A percentile compares a stretch with the other conserved stretches of the same genome.
Evolutionary conservation across 2,888 invertebrate species (phyloP).

Genomic region (Watsonalla cultraria): DNA sequence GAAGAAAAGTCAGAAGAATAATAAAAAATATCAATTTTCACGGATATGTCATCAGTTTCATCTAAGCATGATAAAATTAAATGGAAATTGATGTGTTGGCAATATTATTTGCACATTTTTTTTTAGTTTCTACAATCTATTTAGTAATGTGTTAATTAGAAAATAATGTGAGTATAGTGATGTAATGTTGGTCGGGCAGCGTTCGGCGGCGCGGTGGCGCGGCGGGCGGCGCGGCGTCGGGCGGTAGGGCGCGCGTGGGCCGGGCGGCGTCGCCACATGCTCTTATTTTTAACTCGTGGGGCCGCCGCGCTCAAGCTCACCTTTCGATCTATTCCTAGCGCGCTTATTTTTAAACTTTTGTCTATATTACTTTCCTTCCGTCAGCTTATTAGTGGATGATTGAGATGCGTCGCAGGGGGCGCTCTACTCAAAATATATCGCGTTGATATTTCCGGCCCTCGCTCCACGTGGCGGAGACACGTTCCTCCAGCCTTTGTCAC

Average conservation of each 20-base stretch:
- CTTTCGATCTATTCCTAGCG: constrained; percentile 72
- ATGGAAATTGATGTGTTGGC: neutral
- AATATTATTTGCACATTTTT: neutral
- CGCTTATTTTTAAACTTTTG: constrained; percentile 74
- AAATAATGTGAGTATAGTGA: constrained; percentile 31
- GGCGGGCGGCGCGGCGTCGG: constrained; percentile 36
- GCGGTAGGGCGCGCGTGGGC: constrained; percentile 49
- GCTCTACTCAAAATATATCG: constrained; percentile 59
- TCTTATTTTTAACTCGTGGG: constrained; percentile 67
- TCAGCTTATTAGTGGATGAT: constrained; percentile 76
- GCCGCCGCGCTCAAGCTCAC: constrained; percentile 72
- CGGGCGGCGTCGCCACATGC: constrained; percentile 47
- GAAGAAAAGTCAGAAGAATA: no score
- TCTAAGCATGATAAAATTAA: neutral
- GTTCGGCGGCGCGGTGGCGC: constrained; percentile 27
- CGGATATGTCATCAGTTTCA: no score
- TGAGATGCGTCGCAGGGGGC: constrained; percentile 77
- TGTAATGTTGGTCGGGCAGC: constrained; percentile 23
- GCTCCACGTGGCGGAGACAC: constrained; percentile 44
- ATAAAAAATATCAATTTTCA: no score
- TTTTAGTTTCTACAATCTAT: neutral
- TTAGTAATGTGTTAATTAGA: constrained; percentile 16
- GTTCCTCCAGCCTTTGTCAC: constrained; percentile 36
- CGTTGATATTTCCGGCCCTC: constrained; percentile 59
- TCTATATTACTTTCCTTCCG: constrained; percentile 77